Evolutionary conservation across 1,140 invertebrate species (phyloP).

Genomic region (Hetaerina americana): DNA sequence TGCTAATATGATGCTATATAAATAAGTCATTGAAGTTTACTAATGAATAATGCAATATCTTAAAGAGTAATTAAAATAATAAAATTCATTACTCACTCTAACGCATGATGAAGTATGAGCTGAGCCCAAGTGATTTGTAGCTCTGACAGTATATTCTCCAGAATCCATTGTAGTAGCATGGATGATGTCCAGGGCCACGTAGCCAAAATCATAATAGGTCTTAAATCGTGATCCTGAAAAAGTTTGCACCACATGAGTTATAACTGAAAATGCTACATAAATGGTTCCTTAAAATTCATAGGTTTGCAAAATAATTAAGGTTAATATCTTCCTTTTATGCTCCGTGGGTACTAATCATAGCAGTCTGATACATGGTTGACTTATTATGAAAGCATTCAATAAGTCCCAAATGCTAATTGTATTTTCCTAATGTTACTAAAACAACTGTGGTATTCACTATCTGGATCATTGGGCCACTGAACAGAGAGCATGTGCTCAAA

Average conservation of each 20-base stretch:
- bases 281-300: slow-evolving; percentile 3
- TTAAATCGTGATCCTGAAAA: slow-evolving; percentile 62
- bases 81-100: slow-evolving; percentile 48
- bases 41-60: neutral
- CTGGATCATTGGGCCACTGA: too few relatives aligned
- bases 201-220: slow-evolving; percentile 92
- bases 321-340: too few relatives aligned
- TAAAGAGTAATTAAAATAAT: neutral
- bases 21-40: neutral
- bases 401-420: too few relatives aligned
- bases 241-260: too few relatives aligned
- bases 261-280: too few relatives aligned
- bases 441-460: too few relatives aligned
- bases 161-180: slow-evolving; percentile 76
- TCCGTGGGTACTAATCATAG: too few relatives aligned
- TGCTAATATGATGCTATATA: too few relatives aligned
- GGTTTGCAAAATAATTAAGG: slow-evolving; percentile 1
- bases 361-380: too few relatives aligned
- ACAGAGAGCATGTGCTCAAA: too few relatives aligned
- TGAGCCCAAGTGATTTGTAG: slow-evolving; percentile 82
- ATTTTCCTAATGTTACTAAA: too few relatives aligned
- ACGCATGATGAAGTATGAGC: slow-evolving; percentile 85
- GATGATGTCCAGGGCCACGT: slow-evolving; percentile 80
- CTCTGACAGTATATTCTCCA: slow-evolving; percentile 85
- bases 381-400: too few relatives aligned